These are phyloP conservation scores for Palythoa grandis DNA, from an alignment of 92 coral and sea anemone genomes.

Conservation along the genomic window DNA sequence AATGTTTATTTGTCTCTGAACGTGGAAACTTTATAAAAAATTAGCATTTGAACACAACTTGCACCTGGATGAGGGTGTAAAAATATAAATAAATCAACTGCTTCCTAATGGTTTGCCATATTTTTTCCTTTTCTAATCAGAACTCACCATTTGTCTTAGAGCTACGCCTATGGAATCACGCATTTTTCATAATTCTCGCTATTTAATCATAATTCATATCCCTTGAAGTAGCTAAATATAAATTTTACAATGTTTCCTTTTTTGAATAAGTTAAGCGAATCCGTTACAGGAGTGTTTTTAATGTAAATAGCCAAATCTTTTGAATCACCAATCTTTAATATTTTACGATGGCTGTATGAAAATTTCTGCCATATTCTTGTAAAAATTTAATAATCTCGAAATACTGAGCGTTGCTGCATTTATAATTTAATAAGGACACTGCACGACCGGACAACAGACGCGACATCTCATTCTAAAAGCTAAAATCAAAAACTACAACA, in stretches of 20 bases:
- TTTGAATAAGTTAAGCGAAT: conserved; percentile 9
- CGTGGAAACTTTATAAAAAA: conserved; percentile 27
- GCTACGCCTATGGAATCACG: background rate
- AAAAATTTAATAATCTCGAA: conserved; percentile 31
- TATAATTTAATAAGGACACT: conserved; percentile 34
- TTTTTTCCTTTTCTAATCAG: background rate
- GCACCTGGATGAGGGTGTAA: conserved; percentile 31
- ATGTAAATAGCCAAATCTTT: background rate
- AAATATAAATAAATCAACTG: conserved; percentile 13
- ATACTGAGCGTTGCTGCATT: conserved; percentile 10
- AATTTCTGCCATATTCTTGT: conserved; percentile 7
- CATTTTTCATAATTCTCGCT: background rate
- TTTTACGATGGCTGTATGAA: conserved; percentile 28
- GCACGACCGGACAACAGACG: conserved; percentile 5
- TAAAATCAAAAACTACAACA: background rate
- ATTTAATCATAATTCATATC: conserved; percentile 3
- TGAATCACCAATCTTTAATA: conserved; percentile 25
- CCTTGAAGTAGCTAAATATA: background rate
- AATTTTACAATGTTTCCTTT: background rate
- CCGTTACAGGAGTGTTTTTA: conserved; percentile 33
- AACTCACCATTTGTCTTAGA: background rate
- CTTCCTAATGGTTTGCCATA: background rate
- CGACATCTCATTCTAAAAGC: background rate
- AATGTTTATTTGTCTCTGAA: conserved; percentile 30
- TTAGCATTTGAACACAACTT: conserved; percentile 28